A percentile compares a stretch with the other conserved stretches of the same genome.
phyloP scores from a whole-genome alignment of 2,888 invertebrate genomes.

The Drosophila anomalata region DNA sequence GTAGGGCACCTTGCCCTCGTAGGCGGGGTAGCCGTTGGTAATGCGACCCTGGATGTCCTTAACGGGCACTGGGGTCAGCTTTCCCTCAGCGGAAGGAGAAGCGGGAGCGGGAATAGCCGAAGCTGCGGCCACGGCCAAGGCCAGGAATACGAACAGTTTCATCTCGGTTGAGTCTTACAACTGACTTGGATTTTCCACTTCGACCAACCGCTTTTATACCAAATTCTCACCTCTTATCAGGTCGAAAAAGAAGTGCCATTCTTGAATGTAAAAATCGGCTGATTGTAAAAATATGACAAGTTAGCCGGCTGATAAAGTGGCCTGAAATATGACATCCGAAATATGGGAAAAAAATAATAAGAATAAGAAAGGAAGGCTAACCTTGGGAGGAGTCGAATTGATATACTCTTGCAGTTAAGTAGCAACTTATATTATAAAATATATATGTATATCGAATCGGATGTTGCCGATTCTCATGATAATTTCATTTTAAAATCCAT shows the following conservation, averaged over 20 bases:
- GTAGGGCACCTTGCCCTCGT: slow-evolving; percentile 68
- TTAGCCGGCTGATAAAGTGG: background rate
- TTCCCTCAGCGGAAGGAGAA: slow-evolving; percentile 33
- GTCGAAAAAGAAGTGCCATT: background rate
- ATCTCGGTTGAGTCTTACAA: slow-evolving; percentile 32
- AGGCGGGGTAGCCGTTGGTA: slow-evolving; percentile 69
- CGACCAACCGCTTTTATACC: slow-evolving; percentile 10
- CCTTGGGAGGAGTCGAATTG: too few relatives aligned
- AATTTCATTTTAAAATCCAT: too few relatives aligned
- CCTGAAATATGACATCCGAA: background rate
- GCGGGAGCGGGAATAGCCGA: slow-evolving; percentile 38
- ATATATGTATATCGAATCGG: too few relatives aligned
- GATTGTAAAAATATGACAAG: slow-evolving; percentile 1
- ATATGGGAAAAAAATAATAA: too few relatives aligned
- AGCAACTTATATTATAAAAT: too few relatives aligned
- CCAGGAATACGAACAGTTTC: slow-evolving; percentile 57
- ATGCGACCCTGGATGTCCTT: slow-evolving; percentile 64
- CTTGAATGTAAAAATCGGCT: background rate
- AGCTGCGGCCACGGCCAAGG: slow-evolving; percentile 49
- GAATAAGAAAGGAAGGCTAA: too few relatives aligned
- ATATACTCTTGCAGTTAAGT: too few relatives aligned
- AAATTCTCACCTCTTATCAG: slow-evolving; percentile 8
- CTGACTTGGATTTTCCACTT: slow-evolving; percentile 11
- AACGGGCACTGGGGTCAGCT: slow-evolving; percentile 38
- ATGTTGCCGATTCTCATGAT: too few relatives aligned